phyloP scores from a whole-genome alignment of 2,888 invertebrate species.

The Caenorhabditis imperialis region DNA sequence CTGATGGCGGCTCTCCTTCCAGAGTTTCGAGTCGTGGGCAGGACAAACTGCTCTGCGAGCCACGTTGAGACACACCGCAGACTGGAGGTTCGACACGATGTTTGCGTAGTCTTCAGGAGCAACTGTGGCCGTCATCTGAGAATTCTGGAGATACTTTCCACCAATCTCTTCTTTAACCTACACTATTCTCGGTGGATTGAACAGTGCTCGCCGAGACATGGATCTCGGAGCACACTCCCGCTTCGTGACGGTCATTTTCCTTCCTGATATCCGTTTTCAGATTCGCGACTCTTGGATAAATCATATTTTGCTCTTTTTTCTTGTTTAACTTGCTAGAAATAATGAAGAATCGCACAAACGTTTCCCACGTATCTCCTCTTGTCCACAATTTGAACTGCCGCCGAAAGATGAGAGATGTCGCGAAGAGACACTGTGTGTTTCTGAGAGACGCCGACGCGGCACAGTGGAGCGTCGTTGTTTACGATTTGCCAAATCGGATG shows the following conservation, averaged over 20 bases:
- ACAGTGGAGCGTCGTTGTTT: conserved; percentile 23
- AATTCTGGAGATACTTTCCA: not conserved
- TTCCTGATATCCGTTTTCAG: conserved; percentile 28
- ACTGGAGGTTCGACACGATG: conserved; percentile 50
- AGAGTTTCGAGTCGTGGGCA: conserved; percentile 55
- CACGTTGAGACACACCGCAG: conserved; percentile 49
- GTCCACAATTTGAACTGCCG: too few relatives aligned
- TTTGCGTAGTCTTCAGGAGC: conserved; percentile 49
- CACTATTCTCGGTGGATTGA: conserved; percentile 28
- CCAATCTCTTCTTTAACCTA: conserved; percentile 1
- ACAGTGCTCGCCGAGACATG: conserved; percentile 25
- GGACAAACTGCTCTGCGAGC: conserved; percentile 55
- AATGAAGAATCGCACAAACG: too few relatives aligned
- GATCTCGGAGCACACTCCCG: conserved; percentile 38
- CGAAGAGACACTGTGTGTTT: conserved; percentile 3
- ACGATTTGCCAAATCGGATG: too few relatives aligned
- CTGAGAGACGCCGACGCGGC: conserved; percentile 20
- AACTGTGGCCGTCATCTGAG: conserved; percentile 54
- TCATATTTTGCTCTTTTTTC: conserved; percentile 14
- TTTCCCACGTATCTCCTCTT: conserved; percentile 14
- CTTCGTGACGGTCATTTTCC: conserved; percentile 27
- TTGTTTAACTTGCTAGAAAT: too few relatives aligned
- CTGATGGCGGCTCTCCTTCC: conserved; percentile 34
- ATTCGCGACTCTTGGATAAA: conserved; percentile 32
- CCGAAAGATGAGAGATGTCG: too few relatives aligned